phyloP scores from a whole-genome alignment of 2,113 vertebrate genomes.

The Seriola aureovittata region DNA sequence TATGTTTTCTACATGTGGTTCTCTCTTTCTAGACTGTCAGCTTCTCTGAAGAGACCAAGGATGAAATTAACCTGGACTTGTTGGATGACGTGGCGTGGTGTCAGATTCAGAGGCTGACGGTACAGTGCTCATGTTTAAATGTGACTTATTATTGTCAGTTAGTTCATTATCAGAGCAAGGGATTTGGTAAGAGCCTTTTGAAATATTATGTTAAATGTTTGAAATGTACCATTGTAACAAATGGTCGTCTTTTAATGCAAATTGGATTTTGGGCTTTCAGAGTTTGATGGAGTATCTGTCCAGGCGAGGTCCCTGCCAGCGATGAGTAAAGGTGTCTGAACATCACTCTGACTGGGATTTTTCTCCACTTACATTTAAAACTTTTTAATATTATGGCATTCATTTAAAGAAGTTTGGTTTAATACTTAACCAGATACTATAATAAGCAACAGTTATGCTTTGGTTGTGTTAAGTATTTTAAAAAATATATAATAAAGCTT shows the following conservation, averaged over 20 bases:
- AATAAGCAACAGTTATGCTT: not conserved
- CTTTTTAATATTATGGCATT: not conserved
- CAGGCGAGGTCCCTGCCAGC: constrained; percentile 23
- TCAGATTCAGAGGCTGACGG: constrained; percentile 71
- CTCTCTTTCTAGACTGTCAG: constrained; percentile 45
- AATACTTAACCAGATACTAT: not conserved
- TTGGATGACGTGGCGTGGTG: constrained; percentile 73
- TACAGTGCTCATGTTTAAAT: not conserved
- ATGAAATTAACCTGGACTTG: constrained; percentile 67
- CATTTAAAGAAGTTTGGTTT: not conserved
- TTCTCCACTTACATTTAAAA: not conserved
- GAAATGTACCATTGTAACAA: not conserved
- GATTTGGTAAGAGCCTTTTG: not conserved
- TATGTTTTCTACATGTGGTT: not conserved
- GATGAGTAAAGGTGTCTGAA: constrained; percentile 18
- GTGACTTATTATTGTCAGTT: not conserved
- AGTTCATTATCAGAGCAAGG: not conserved
- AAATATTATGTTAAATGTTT: not conserved
- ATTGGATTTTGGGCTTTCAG: constrained; percentile 49
- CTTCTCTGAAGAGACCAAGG: constrained; percentile 76
- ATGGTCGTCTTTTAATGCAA: not conserved
- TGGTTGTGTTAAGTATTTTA: constrained; percentile 11
- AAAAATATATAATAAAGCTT: constrained; percentile 50
- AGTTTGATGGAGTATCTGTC: constrained; percentile 68
- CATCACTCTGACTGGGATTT: not conserved